Conservation (phyloP, 1,140 invertebrate genomes). For the Cryptotermes secundus region DNA sequence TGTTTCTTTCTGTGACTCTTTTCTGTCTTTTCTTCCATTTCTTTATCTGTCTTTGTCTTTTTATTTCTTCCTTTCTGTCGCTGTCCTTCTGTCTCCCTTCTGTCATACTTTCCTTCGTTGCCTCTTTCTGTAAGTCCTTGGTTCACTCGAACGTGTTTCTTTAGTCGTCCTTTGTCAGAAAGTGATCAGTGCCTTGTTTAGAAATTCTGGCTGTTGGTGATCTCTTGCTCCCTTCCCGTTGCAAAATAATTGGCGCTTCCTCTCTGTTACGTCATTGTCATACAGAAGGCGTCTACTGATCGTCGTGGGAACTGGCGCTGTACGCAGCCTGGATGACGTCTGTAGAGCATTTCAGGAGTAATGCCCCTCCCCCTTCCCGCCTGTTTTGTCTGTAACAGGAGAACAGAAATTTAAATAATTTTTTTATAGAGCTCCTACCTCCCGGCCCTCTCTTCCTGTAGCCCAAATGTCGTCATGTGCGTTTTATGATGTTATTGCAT, state of each 20-base stretch:
- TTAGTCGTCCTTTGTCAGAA: no score
- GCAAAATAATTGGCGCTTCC: background rate
- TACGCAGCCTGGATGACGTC: background rate
- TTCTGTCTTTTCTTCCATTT: no score
- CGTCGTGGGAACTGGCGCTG: background rate
- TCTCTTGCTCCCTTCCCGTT: no score
- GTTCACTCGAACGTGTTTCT: no score
- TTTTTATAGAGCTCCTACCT: background rate
- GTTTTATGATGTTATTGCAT: background rate
- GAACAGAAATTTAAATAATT: background rate
- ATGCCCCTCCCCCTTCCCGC: background rate
- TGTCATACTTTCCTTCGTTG: no score
- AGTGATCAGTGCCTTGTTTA: no score
- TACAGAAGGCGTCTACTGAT: background rate
- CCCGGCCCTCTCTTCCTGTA: background rate
- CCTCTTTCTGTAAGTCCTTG: no score
- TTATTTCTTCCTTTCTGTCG: no score
- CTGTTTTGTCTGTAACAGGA: background rate
- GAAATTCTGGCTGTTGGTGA: no score
- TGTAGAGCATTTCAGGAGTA: background rate
- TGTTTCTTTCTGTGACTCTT: no score
- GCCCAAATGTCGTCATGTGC: background rate
- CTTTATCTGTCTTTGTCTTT: no score
- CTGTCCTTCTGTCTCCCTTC: no score
- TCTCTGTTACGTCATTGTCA: background rate